Base-by-base conservation (phyloP, 2,113 vertebrate genomes). In the Xiphophorus maculatus region DNA sequence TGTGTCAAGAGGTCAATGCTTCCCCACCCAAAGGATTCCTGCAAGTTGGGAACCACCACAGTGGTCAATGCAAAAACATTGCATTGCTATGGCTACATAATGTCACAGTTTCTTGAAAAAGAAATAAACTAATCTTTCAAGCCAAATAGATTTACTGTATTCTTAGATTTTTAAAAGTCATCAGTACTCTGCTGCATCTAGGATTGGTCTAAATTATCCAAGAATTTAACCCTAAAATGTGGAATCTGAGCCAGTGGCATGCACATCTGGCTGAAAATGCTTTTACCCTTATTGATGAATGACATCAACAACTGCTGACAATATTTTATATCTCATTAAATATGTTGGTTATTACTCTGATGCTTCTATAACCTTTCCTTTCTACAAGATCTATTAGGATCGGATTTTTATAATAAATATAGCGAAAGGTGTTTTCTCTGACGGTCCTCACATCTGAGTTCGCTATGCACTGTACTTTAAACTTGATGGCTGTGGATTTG, bases 1-100 rank as follows among this genome's bases (percentile, higher is more conserved):
- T 13, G 69, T 90, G 90, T 91, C 84, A 81, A 72, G 58, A 70
- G 92, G 90, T 89, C 90, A 78, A 5, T 29, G 3, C 27, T 80
- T 91, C 83, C 67, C 72, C 77, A 69, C 80, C 75, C 73, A 62
- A 64, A 73, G 74, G 73, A 79, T 77, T 86, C 77, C 72, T 74
- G 67, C 69, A 66, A 69, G 19, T 69, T 80, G 22, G 72, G 80
- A 77, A 42, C 44, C 69, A 75, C 62, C 14, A 54, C 60, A 42
- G 48, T 8, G 60, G 12, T 64, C 15, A 33, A 37, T 29, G 25
- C 13, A 58, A 67, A 51, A 28, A 19, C 58, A 76, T 54, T 12
- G 54, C 28, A 74, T 70, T 37, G 35, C 35, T 35, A 35, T 35
- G 35, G 9, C 35, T 35, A 35, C 35, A 2, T 35, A 9, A 35